Evolutionary conservation across 2,797 vertebrate genomes (phyloP).

Genomic region (Thamnophis elegans): DNA sequence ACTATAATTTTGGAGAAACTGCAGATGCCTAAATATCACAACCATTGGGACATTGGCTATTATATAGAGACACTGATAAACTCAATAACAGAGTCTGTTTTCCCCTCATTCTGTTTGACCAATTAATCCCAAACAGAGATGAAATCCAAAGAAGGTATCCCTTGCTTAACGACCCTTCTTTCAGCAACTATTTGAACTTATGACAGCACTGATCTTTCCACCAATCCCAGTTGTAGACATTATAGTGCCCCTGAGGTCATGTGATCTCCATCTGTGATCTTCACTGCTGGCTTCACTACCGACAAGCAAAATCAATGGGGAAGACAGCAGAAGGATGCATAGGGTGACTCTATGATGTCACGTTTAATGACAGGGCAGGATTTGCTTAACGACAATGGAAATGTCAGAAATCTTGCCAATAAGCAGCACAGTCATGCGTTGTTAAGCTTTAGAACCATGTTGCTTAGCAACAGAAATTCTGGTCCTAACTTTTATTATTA

Average conservation of each 20-base stretch:
- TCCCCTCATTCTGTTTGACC: not conserved
- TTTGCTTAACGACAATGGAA: not conserved
- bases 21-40: not conserved
- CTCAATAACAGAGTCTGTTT: not conserved
- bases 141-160: not conserved
- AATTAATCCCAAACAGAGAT: not conserved
- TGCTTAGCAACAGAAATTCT: not conserved
- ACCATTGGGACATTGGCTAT: not conserved
- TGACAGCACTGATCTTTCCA: not conserved
- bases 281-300: not conserved
- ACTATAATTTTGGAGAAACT: not conserved
- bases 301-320: not conserved
- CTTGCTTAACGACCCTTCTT: not conserved
- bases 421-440: not conserved
- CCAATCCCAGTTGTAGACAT: not conserved
- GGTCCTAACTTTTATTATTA: not conserved
- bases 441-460: not conserved
- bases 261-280: not conserved
- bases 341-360: not conserved
- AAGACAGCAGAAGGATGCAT: not conserved
- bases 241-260: not conserved
- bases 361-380: not conserved
- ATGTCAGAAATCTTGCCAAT: not conserved
- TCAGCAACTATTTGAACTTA: not conserved
- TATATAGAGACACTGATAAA: not conserved